Percentiles rank a stretch among this genome's conserved stretches.
These are phyloP conservation scores for Clitarchus hookeri DNA, from an alignment of 2,888 invertebrate species.

Conservation along the genomic window DNA sequence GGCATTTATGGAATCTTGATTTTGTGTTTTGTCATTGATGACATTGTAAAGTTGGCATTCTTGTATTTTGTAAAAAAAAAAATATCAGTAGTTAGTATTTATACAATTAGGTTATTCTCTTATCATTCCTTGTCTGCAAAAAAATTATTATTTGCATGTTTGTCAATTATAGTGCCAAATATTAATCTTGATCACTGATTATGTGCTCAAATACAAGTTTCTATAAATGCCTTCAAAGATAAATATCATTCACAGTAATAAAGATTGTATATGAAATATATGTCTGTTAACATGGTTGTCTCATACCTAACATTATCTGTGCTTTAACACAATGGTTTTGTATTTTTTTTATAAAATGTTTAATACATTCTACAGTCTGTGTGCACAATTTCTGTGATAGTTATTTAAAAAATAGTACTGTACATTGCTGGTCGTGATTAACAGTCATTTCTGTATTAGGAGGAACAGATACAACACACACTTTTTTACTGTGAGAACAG, in stretches of 20 bases:
- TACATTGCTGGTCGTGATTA: too few relatives aligned
- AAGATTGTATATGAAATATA: not conserved
- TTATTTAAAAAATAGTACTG: too few relatives aligned
- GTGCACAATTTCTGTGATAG: not conserved
- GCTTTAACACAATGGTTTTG: not conserved
- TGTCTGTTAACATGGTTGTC: not conserved
- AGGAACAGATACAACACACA: too few relatives aligned
- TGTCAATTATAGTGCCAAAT: slow-evolving; percentile 4
- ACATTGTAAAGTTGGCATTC: not conserved
- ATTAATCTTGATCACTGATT: not conserved
- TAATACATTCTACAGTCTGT: not conserved
- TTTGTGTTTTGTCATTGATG: not conserved
- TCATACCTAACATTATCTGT: not conserved
- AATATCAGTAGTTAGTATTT: not conserved
- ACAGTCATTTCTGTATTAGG: too few relatives aligned
- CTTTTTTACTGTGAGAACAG: too few relatives aligned
- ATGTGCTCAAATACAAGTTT: not conserved
- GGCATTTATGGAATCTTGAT: not conserved
- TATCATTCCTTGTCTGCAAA: not conserved
- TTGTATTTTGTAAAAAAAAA: not conserved
- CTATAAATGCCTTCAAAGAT: not conserved
- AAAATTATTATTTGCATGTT: not conserved
- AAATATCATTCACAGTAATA: not conserved
- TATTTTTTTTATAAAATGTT: slow-evolving; percentile 5
- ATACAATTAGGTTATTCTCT: not conserved